These are phyloP conservation scores for Zosterops lateralis DNA, from an alignment of 2,113 vertebrate species.

Conservation along the genomic window DNA sequence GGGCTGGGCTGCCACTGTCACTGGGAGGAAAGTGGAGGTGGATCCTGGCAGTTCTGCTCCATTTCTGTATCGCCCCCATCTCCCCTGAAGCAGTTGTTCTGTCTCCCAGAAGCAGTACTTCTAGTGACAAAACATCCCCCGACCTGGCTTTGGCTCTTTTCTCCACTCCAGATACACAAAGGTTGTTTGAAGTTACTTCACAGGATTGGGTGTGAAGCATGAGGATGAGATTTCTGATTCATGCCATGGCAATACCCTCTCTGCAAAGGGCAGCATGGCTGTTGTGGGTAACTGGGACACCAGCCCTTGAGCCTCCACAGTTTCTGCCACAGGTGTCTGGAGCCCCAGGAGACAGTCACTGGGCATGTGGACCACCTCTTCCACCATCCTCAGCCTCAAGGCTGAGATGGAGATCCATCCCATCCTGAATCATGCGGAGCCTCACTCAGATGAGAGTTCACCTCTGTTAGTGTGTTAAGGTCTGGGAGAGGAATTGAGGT, in stretches of 20 bases:
- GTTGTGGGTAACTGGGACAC: not conserved
- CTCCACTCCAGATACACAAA: not conserved
- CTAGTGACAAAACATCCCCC: not conserved
- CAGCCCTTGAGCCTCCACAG: not conserved
- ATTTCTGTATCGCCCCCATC: not conserved
- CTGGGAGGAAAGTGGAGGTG: fast-evolving
- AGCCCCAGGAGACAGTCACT: not conserved
- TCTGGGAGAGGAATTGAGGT: not conserved
- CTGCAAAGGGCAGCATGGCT: not conserved
- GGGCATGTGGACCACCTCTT: fast-evolving
- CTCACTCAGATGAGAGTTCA: not conserved
- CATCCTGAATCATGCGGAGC: fast-evolving
- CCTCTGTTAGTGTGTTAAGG: fast-evolving
- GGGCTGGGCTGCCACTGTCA: not conserved
- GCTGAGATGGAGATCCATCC: not conserved
- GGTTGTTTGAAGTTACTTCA: not conserved
- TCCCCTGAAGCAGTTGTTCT: not conserved
- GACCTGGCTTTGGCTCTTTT: fast-evolving
- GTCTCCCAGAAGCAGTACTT: not conserved
- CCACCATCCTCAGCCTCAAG: not conserved
- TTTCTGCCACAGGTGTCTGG: not conserved
- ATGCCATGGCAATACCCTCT: fast-evolving
- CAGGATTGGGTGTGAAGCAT: fast-evolving
- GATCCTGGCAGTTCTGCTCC: not conserved
- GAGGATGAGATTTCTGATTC: not conserved